Evolutionary conservation across 2,113 vertebrate genomes (phyloP), one percentile per base, ranked within the genome.

Genomic region (Vimba vimba): DNA sequence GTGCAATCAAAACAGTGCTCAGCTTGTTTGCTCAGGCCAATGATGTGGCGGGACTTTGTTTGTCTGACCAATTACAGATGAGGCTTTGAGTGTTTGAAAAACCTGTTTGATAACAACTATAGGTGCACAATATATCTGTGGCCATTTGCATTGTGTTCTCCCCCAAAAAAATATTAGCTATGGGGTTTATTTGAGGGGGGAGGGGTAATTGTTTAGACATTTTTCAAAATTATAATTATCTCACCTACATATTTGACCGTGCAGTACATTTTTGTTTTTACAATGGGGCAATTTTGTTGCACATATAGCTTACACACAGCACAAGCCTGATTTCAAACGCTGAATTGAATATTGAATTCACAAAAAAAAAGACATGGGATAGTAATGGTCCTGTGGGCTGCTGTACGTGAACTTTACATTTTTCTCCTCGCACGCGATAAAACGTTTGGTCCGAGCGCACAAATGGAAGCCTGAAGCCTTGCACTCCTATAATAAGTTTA

Each of bases 331-430:
- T 43, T 43, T 43, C 39, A 43, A 43, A 43, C 39, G 39, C 39
- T 43, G 39, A 43, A 43, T 8, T 43, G 39, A 43, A 43, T 1
- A 43, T 8, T 43, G 27, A 27, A 27, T 43, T 8, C 7, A 43
- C 39, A 43, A 1, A 39, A 39, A 39, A 33, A 33, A 33, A 33
- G 2, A 3, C 30, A 3, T 36, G 82, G 80, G 25, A 27, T 36
- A 7, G 64, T 10, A 27, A 73, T 73, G 43, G 25, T 82, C 79
- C 80, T 52, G 62, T 69, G 80, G 43, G 68, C 50, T 73, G 50
- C 50, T 57, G 27, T 47, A 43, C 45, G 19, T 47, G 4, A 79
- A 73, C 78, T 50, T 64, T 39, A 2, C 0, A 15, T 10, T 43
- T 66, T n/a, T 52, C 25, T 36, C 19, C 6, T 15, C 21, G 7